Percentiles rank a stretch among this genome's conserved stretches.
Evolutionary conservation across 1,140 invertebrate genomes (phyloP).

Genomic region (Melipona quadrifasciata): DNA sequence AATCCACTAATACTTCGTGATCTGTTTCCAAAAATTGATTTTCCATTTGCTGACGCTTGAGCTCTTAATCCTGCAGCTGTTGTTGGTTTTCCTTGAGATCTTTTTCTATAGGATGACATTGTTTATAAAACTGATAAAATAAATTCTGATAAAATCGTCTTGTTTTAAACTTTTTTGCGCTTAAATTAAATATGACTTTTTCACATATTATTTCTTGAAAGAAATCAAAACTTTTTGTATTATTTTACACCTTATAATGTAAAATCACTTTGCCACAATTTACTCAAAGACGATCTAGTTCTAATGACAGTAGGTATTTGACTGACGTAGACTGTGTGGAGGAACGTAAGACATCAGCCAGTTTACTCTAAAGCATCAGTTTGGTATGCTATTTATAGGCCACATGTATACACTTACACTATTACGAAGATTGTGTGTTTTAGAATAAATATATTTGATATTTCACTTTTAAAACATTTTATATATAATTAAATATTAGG

Average conservation of each 20-base stretch:
- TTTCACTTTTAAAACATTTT: constrained; percentile 21
- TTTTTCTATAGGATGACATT: constrained; percentile 78
- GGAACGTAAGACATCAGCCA: constrained; percentile 71
- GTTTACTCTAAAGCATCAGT: constrained; percentile 72
- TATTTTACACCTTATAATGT: neutral
- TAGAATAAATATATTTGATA: constrained; percentile 49
- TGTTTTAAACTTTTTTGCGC: neutral
- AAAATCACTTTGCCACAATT: constrained; percentile 5
- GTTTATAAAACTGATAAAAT: constrained; percentile 46
- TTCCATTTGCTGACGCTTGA: constrained; percentile 79
- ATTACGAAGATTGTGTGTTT: constrained; percentile 65
- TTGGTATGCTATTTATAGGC: constrained; percentile 77
- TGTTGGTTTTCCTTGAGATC: constrained; percentile 77
- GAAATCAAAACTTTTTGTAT: neutral
- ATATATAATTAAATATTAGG: constrained; percentile 23
- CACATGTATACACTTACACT: constrained; percentile 71
- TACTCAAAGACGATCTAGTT: constrained; percentile 47
- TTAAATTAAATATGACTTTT: neutral
- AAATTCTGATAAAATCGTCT: constrained; percentile 15
- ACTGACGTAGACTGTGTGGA: constrained; percentile 74
- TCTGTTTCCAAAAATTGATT: constrained; percentile 80
- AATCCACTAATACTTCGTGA: constrained; percentile 80
- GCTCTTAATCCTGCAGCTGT: constrained; percentile 79
- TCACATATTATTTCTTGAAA: constrained; percentile 24
- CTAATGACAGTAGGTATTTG: constrained; percentile 77